Evolutionary conservation across 1,140 invertebrate species (phyloP).

Genomic region (Rhopalosiphum maidis): DNA sequence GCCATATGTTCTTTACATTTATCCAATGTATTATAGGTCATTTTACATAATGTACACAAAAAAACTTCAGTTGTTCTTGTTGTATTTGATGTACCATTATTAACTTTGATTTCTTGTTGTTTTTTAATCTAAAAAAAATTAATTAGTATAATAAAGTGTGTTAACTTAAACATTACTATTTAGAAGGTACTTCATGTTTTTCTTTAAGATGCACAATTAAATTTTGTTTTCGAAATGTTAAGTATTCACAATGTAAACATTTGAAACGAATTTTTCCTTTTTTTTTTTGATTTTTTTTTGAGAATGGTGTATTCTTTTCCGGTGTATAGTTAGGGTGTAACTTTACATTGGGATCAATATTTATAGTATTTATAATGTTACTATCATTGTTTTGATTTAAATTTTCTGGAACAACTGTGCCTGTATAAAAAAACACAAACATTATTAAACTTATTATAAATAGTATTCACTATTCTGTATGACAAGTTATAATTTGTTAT

Average conservation of each 20-base stretch:
- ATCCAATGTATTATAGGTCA: conserved; percentile 13
- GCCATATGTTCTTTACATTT: conserved; percentile 31
- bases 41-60: conserved; percentile 32
- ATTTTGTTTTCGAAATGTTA: conserved; percentile 53
- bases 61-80: conserved; percentile 40
- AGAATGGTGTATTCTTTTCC: neutral
- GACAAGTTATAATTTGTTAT: no score
- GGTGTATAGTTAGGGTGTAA: conserved; percentile 2
- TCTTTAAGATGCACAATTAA: conserved; percentile 37
- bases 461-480: no score
- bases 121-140: conserved; percentile 32
- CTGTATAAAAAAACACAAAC: neutral
- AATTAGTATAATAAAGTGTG: neutral
- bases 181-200: conserved; percentile 33
- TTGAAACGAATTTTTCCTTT: conserved; percentile 52
- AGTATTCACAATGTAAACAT: conserved; percentile 55
- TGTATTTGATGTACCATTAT: neutral
- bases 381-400: conserved; percentile 26
- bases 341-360: neutral
- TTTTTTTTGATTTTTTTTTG: conserved; percentile 28
- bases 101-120: neutral
- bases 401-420: conserved; percentile 21
- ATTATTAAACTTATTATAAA: neutral
- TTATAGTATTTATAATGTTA: neutral
- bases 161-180: neutral